Conservation (phyloP, 2,797 vertebrate genomes). For the Acanthurus lineatus region DNA sequence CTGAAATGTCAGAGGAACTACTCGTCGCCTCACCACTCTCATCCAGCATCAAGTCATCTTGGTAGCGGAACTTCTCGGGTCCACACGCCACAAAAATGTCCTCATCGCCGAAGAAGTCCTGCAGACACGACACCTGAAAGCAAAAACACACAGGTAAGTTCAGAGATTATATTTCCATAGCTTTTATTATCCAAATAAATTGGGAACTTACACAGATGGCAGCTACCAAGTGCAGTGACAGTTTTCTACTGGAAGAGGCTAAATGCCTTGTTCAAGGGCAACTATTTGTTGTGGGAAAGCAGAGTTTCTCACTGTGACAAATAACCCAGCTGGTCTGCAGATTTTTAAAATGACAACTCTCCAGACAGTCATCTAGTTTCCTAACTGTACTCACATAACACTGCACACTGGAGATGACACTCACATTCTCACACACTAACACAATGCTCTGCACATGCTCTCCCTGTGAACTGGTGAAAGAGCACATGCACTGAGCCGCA, state of each 20-base stretch:
- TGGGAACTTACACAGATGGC: neutral
- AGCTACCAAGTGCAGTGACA: neutral
- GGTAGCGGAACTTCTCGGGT: slow-evolving; percentile 96
- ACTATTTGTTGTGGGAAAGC: neutral
- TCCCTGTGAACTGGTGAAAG: slow-evolving; percentile 25
- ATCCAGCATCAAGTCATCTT: slow-evolving; percentile 97
- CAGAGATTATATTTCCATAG: neutral
- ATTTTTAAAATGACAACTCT: neutral
- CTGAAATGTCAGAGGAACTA: slow-evolving; percentile 31
- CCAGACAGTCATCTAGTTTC: neutral
- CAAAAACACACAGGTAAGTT: slow-evolving; percentile 27
- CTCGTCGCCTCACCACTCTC: slow-evolving; percentile 89
- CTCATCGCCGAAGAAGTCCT: slow-evolving; percentile 97
- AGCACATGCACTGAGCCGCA: slow-evolving; percentile 19
- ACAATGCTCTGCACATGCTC: neutral
- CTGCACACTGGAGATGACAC: neutral
- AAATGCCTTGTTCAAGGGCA: slow-evolving; percentile 5
- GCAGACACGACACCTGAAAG: slow-evolving; percentile 92
- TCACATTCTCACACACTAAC: neutral
- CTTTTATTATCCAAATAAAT: neutral
- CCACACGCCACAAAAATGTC: slow-evolving; percentile 97
- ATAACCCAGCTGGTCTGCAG: slow-evolving; percentile 11
- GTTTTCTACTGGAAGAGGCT: neutral
- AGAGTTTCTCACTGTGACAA: neutral
- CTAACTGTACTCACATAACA: neutral